A percentile compares a stretch with the other conserved stretches of the same genome.
Conservation (phyloP, 2,888 invertebrate genomes). For the Cheilosia grossa region DNA sequence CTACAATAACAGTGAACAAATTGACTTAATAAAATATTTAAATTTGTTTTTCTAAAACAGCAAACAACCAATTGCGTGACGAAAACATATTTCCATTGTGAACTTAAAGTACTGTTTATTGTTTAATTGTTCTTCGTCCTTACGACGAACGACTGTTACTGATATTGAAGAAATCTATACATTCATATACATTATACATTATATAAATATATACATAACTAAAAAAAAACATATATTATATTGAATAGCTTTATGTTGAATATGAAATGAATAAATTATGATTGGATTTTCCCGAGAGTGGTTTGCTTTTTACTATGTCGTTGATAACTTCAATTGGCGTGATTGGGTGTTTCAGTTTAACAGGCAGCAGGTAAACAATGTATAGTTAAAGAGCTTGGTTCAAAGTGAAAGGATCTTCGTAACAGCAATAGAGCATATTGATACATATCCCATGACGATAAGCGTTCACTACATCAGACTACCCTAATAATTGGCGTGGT, state of each 20-base stretch:
- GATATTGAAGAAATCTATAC: slow-evolving; percentile 73
- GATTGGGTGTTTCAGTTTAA: not conserved
- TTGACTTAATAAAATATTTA: slow-evolving; percentile 46
- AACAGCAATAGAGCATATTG: no score
- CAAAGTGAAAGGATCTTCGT: no score
- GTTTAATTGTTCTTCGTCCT: slow-evolving; percentile 52
- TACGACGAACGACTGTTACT: slow-evolving; percentile 53
- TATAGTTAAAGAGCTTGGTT: no score
- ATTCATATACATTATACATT: slow-evolving; percentile 74
- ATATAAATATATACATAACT: slow-evolving; percentile 71
- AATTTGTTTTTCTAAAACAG: slow-evolving; percentile 38
- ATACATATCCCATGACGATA: no score
- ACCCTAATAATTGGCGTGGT: no score
- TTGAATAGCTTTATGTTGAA: slow-evolving; percentile 73
- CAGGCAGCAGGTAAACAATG: no score
- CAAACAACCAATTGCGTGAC: slow-evolving; percentile 8
- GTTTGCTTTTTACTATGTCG: not conserved
- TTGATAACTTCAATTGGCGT: not conserved
- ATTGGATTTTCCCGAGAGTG: slow-evolving; percentile 59
- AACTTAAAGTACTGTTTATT: slow-evolving; percentile 58
- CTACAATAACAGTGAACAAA: slow-evolving; percentile 53
- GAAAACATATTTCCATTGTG: slow-evolving; percentile 51
- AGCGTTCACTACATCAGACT: no score
- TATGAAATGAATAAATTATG: slow-evolving; percentile 67
- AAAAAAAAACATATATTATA: slow-evolving; percentile 59